Conservation (phyloP, 2,888 invertebrate genomes). For the Caenorhabditis macrosperma region DNA sequence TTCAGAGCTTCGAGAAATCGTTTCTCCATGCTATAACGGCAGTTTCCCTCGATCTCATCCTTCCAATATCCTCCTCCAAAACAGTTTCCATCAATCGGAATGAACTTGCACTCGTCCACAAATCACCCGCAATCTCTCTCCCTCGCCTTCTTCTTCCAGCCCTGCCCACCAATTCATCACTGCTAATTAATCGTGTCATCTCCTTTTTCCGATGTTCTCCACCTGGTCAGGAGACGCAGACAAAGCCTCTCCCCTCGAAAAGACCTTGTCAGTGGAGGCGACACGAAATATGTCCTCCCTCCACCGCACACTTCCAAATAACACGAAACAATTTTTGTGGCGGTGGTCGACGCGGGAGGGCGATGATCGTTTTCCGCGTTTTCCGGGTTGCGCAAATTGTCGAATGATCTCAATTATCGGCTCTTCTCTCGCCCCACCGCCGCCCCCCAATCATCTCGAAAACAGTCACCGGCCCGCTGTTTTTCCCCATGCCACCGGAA, state of each 20-base stretch:
- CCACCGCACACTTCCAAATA: neutral
- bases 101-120: neutral
- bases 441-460: no score
- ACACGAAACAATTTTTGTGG: neutral
- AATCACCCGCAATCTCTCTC: neutral
- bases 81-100: no score
- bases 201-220: neutral
- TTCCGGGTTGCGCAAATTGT: neutral
- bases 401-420: neutral
- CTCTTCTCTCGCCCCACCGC: neutral
- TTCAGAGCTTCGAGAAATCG: no score
- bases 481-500: neutral
- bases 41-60: no score
- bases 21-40: no score
- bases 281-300: neutral
- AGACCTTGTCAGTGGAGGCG: neutral
- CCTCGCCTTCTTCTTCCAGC: neutral
- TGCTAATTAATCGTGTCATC: slow-evolving; percentile 1
- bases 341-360: neutral
- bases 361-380: neutral
- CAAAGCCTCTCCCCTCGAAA: neutral
- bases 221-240: neutral
- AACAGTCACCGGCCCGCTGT: neutral
- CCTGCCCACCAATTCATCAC: neutral
- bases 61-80: no score